phyloP scores from a whole-genome alignment of 2,797 vertebrate species.

The Dryobates pubescens region DNA sequence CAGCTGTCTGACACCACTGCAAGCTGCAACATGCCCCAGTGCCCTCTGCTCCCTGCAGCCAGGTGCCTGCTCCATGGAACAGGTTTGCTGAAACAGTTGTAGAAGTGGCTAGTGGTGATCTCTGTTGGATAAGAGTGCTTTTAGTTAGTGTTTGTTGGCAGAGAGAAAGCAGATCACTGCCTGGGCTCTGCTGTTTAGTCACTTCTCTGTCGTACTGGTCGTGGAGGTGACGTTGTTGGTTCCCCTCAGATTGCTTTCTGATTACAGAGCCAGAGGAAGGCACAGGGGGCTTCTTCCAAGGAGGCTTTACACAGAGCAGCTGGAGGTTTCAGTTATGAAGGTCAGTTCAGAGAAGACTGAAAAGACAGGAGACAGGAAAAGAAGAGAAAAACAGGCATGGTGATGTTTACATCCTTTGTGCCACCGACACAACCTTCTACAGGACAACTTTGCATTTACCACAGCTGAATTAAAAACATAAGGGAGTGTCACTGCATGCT shows the following conservation, averaged over 20 bases:
- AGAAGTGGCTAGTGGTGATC: not conserved
- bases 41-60: fast-evolving
- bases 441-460: not conserved
- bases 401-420: not conserved
- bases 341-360: conserved; percentile 22
- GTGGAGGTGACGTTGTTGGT: not conserved
- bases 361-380: conserved; percentile 28
- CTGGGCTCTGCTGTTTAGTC: not conserved
- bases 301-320: not conserved
- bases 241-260: not conserved
- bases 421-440: not conserved
- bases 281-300: not conserved
- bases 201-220: not conserved
- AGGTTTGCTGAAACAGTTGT: not conserved
- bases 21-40: fast-evolving
- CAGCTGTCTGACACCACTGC: not conserved
- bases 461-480: not conserved
- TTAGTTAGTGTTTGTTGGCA: not conserved
- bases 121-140: not conserved
- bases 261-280: not conserved
- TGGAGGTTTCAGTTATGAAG: not conserved
- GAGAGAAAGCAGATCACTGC: not conserved
- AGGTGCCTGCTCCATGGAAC: not conserved
- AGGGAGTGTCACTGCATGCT: not conserved
- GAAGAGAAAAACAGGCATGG: not conserved